phyloP scores from a whole-genome alignment of 2,797 vertebrate genomes.

The Hydrophis major region DNA sequence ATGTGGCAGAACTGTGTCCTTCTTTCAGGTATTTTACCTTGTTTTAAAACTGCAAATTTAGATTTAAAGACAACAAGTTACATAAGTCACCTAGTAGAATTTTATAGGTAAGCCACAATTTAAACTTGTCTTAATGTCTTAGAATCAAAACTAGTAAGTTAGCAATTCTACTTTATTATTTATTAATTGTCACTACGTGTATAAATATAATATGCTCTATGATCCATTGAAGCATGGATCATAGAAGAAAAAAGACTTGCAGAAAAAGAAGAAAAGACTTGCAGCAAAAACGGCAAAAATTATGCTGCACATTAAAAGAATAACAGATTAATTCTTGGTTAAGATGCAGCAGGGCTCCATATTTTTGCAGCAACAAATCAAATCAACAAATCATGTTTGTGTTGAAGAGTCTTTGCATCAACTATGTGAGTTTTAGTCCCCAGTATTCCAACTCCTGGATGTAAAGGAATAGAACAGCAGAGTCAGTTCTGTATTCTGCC shows the following conservation, averaged over 20 bases:
- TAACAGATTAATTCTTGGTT: not conserved
- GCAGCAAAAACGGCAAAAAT: not conserved
- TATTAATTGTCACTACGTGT: not conserved
- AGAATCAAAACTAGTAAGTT: not conserved
- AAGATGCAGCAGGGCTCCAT: not conserved
- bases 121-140: not conserved
- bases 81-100: not conserved
- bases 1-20: not conserved
- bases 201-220: not conserved
- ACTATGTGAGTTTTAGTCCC: not conserved
- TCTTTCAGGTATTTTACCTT: not conserved
- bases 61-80: not conserved
- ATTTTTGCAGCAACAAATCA: not conserved
- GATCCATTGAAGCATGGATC: not conserved
- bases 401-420: not conserved
- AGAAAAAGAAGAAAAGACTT: slow-evolving; percentile 17
- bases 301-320: not conserved
- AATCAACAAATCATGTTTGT: not conserved
- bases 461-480: not conserved
- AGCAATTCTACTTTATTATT: not conserved
- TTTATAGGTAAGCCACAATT: not conserved
- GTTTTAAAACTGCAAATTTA: not conserved
- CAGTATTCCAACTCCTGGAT: not conserved
- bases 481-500: not conserved
- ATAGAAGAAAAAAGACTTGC: not conserved